phyloP scores from a whole-genome alignment of 2,888 invertebrate species.

The Strigamia maritima region DNA sequence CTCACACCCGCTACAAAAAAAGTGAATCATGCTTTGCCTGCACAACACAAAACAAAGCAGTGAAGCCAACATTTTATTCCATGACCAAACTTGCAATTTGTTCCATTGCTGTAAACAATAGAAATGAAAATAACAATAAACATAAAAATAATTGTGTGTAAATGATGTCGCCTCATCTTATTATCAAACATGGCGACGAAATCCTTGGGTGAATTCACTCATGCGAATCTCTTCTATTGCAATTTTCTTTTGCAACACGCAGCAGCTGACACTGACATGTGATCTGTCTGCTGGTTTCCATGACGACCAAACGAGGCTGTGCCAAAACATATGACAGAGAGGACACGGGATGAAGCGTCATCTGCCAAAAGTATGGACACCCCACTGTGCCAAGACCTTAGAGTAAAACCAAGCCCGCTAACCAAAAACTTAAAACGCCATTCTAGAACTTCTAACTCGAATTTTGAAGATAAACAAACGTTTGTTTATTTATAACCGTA shows the following conservation, averaged over 20 bases:
- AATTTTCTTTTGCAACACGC: not conserved
- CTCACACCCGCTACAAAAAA: no score
- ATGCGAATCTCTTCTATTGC: slow-evolving; percentile 9
- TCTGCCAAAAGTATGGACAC: not conserved
- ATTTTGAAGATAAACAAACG: not conserved
- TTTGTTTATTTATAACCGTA: no score
- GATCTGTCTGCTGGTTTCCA: slow-evolving; percentile 1
- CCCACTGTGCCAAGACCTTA: not conserved
- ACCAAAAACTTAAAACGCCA: not conserved
- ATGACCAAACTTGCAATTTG: not conserved
- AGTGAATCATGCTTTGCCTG: not conserved
- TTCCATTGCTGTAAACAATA: not conserved
- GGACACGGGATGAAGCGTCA: not conserved
- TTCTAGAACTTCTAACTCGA: not conserved
- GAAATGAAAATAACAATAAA: no score
- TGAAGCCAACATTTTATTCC: not conserved
- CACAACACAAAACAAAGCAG: not conserved
- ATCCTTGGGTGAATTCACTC: not conserved
- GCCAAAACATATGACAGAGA: not conserved
- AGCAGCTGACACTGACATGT: not conserved
- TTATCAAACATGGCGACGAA: not conserved
- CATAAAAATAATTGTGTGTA: no score
- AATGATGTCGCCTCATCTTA: not conserved
- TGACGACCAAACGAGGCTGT: not conserved
- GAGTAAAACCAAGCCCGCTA: not conserved